A percentile compares a stretch with the other conserved stretches of the same genome.
phyloP scores from a whole-genome alignment of 1,140 invertebrate species.

The Anagrus nilaparvatae region DNA sequence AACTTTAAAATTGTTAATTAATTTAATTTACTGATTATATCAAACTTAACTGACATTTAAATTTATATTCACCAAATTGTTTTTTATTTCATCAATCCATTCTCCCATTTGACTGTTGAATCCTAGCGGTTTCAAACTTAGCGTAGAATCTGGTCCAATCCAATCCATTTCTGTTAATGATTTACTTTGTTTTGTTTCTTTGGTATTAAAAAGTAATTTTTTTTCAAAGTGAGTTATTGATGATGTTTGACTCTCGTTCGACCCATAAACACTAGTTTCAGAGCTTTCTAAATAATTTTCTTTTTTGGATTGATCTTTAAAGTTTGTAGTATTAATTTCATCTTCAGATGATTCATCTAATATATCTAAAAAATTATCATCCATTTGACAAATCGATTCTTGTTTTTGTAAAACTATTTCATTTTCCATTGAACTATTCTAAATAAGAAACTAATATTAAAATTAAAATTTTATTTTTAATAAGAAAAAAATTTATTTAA shows the following conservation, averaged over 20 bases:
- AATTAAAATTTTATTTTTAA: not conserved
- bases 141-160: constrained; percentile 1
- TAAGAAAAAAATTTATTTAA: no score
- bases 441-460: not conserved
- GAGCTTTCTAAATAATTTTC: no score
- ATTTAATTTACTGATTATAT: not conserved
- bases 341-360: constrained; percentile 6
- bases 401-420: no score
- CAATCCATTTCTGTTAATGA: not conserved
- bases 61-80: constrained; percentile 3
- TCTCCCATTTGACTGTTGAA: constrained; percentile 12
- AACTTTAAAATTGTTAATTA: not conserved
- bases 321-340: not conserved
- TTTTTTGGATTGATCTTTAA: constrained; percentile 4
- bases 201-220: not conserved
- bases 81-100: constrained; percentile 16
- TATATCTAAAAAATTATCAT: constrained; percentile 3
- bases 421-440: constrained; percentile 14
- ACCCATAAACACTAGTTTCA: no score
- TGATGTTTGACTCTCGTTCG: constrained; percentile 6
- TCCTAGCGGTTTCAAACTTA: constrained; percentile 16
- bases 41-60: not conserved
- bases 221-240: not conserved
- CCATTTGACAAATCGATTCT: no score
- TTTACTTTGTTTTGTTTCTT: not conserved